These are phyloP conservation scores for Hirundo rustica DNA, from an alignment of 2,797 vertebrate genomes.

Conservation along the genomic window DNA sequence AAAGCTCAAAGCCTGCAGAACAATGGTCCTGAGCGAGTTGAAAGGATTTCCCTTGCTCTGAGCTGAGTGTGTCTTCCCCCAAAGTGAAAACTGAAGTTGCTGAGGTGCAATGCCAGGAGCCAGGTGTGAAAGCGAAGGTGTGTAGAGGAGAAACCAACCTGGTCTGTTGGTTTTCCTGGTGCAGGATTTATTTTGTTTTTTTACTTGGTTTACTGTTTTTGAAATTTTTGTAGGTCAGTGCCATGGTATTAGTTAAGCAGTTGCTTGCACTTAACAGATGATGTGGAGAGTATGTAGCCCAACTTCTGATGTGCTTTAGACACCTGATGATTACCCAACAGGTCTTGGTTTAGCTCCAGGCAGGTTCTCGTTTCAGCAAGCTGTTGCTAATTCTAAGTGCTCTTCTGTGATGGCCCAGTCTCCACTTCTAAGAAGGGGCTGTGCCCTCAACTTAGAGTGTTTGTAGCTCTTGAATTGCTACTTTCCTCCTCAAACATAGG, in stretches of 20 bases:
- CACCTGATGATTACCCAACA: not conserved
- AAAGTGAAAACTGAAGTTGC: not conserved
- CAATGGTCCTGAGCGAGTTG: accelerated
- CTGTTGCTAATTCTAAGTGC: accelerated
- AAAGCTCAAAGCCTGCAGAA: accelerated
- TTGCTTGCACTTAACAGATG: not conserved
- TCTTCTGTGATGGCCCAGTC: not conserved
- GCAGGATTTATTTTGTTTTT: no score
- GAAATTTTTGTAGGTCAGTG: no score
- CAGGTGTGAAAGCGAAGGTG: not conserved
- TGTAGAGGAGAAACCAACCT: not conserved
- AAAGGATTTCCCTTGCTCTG: not conserved
- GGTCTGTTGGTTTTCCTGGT: not conserved
- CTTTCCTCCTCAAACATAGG: not conserved
- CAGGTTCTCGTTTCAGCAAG: not conserved
- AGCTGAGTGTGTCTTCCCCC: accelerated
- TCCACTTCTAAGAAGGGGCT: not conserved
- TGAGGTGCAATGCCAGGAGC: accelerated
- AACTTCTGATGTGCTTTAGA: not conserved
- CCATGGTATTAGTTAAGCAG: accelerated
- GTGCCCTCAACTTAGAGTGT: not conserved
- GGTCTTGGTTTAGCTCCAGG: not conserved
- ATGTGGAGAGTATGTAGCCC: not conserved
- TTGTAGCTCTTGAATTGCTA: not conserved
- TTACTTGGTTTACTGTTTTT: not conserved